Evolutionary conservation across 2,888 invertebrate genomes (phyloP), one percentile per base, ranked within the genome.

Genomic region (Dicycla oo): DNA sequence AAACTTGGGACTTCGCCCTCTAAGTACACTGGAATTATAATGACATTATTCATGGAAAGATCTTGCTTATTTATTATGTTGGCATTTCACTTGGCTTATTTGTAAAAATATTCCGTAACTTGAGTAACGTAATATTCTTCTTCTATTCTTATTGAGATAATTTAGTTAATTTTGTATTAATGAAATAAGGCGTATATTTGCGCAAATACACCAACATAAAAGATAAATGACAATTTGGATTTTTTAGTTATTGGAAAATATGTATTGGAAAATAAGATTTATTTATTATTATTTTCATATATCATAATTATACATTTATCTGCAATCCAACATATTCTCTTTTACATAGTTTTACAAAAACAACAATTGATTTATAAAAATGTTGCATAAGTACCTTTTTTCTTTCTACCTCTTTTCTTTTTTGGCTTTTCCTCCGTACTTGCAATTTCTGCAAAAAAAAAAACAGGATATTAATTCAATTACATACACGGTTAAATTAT

Each of bases 371-470:
- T 15, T 18, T 3, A 26, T 40, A n/a, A 26, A 30, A 13, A 49
- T 0, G 2, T 40, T 26, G 4, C 70, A 73, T 60, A n/a, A n/a
- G n/a, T n/a, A 94, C 95, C 90, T 90, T 86, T 92, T 89, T 92
- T 94, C 86, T 93, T 94, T 65, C 93, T 89, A 7, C 93, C 94
- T 72, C 92, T 90, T 87, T 93, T 95, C 83, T 92, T 94, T 85
- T 91, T 93, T 4, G 89, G 85, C 69, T 87, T 89, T 47, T 83
- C 81, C 6, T 75, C 81, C 23, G 57, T 61, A 72, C 61, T 77
- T 51, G 81, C 77, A 66, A 75, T 43, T 54, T 86, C 92, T 93
- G 83, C 0, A 86, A 88, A 69, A 61, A 70, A 71, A 5, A 61
- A 70, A 71, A 5, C 8, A 38, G n/a, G 38, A 43, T 20, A 53